A percentile compares a stretch with the other conserved stretches of the same genome.
Conservation (phyloP, 2,797 vertebrate genomes). For the Pyrocephalus nanus region DNA sequence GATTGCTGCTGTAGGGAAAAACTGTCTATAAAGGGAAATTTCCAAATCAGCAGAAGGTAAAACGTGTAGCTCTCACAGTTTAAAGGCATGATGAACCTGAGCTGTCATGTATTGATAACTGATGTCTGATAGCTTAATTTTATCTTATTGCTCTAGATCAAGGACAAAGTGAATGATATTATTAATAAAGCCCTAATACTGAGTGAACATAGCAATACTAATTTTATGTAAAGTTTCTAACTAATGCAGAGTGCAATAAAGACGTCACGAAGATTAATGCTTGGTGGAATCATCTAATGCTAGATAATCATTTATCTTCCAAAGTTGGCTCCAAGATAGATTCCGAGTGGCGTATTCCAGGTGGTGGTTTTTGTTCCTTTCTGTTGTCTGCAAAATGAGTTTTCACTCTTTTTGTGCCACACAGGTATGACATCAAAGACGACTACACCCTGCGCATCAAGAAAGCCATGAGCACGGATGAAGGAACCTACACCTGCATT, state of each 20-base stretch:
- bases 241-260: slow-evolving; percentile 71
- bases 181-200: slow-evolving; percentile 72
- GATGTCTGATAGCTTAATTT: slow-evolving; percentile 68
- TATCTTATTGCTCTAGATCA: slow-evolving; percentile 65
- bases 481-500: slow-evolving; percentile 91
- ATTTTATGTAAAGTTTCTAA: slow-evolving; percentile 78
- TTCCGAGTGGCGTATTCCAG: slow-evolving; percentile 13
- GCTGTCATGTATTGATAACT: slow-evolving; percentile 65
- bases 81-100: slow-evolving; percentile 26
- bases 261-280: slow-evolving; percentile 72
- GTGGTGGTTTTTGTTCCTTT: not conserved
- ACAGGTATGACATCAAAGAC: slow-evolving; percentile 96
- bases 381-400: not conserved
- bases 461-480: slow-evolving; percentile 86
- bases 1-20: not conserved
- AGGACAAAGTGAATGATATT: slow-evolving; percentile 69
- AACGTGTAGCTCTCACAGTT: not conserved
- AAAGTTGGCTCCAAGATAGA: slow-evolving; percentile 17
- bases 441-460: slow-evolving; percentile 95
- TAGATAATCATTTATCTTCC: slow-evolving; percentile 64
- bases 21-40: slow-evolving; percentile 10
- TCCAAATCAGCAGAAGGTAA: slow-evolving; percentile 22
- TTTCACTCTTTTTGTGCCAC: not conserved
- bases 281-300: slow-evolving; percentile 67
- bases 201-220: slow-evolving; percentile 60